These are phyloP conservation scores for Palaemon carinicauda DNA, from an alignment of 1,140 invertebrate species.

Conservation along the genomic window DNA sequence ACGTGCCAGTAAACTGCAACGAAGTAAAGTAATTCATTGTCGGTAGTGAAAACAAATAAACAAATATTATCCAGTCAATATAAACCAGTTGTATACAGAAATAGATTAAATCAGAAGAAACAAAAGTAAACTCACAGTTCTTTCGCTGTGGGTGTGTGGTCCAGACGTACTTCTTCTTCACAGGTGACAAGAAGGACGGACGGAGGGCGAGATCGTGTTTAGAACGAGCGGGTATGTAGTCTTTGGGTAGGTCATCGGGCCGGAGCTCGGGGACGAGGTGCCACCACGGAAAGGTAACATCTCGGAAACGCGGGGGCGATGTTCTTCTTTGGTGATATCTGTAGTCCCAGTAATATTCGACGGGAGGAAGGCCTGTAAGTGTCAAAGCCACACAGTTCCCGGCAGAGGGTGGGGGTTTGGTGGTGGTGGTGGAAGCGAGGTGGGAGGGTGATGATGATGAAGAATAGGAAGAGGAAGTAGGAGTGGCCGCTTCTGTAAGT, in stretches of 20 bases:
- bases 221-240: slow-evolving; percentile 53
- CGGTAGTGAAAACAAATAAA: no score
- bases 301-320: slow-evolving; percentile 51
- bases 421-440: no score
- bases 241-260: slow-evolving; percentile 47
- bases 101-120: not conserved
- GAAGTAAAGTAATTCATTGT: no score
- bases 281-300: slow-evolving; percentile 15
- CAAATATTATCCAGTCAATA: no score
- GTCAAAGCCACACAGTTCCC: slow-evolving; percentile 21
- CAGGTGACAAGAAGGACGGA: slow-evolving; percentile 53
- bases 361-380: slow-evolving; percentile 36
- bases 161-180: slow-evolving; percentile 14
- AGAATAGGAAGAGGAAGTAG: no score
- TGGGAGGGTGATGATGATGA: no score
- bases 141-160: not conserved
- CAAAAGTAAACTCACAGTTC: not conserved
- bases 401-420: not conserved
- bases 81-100: no score
- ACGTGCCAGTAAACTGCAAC: no score
- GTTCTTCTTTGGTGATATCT: slow-evolving; percentile 50
- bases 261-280: slow-evolving; percentile 15
- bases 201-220: slow-evolving; percentile 56
- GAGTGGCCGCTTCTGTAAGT: no score
- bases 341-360: slow-evolving; percentile 23